phyloP scores from a whole-genome alignment of 2,888 invertebrate species.

The Thymelicus lineola region DNA sequence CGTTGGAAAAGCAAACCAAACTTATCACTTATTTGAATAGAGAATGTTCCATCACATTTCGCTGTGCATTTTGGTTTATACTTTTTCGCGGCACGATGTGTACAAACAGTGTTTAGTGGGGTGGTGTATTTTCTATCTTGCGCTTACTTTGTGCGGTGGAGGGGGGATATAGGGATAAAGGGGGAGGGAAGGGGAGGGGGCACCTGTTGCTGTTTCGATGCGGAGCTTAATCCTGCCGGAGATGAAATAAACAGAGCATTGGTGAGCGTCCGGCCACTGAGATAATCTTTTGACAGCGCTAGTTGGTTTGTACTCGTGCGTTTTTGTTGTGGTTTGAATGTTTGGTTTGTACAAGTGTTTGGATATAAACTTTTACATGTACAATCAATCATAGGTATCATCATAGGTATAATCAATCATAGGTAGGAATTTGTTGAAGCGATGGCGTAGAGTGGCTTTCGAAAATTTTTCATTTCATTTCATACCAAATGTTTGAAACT shows the following conservation, averaged over 20 bases:
- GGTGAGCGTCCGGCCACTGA: constrained; percentile 55
- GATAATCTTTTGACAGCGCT: constrained; percentile 45
- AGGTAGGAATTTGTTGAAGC: too few relatives aligned
- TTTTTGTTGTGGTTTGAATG: constrained; percentile 40
- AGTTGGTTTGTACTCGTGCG: constrained; percentile 9
- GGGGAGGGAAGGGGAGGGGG: constrained; percentile 43
- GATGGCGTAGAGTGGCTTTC: too few relatives aligned
- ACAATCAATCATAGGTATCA: too few relatives aligned
- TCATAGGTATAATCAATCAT: too few relatives aligned
- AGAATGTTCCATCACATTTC: constrained; percentile 32
- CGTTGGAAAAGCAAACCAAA: constrained; percentile 18
- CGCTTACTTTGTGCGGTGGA: constrained; percentile 62
- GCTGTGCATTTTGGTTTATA: constrained; percentile 50
- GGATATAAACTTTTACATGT: too few relatives aligned
- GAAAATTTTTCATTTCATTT: too few relatives aligned
- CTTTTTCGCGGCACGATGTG: constrained; percentile 62
- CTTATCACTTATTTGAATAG: constrained; percentile 36
- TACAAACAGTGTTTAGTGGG: constrained; percentile 65
- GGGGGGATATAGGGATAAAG: constrained; percentile 11
- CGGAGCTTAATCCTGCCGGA: constrained; percentile 71
- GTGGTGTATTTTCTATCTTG: constrained; percentile 61
- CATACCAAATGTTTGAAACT: too few relatives aligned
- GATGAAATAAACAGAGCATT: constrained; percentile 79
- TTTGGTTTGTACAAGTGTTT: constrained; percentile 6
- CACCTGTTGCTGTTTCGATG: constrained; percentile 78